These are phyloP conservation scores for Xanthorhoe spadicearia DNA, from an alignment of 2,888 invertebrate genomes.

Conservation along the genomic window DNA sequence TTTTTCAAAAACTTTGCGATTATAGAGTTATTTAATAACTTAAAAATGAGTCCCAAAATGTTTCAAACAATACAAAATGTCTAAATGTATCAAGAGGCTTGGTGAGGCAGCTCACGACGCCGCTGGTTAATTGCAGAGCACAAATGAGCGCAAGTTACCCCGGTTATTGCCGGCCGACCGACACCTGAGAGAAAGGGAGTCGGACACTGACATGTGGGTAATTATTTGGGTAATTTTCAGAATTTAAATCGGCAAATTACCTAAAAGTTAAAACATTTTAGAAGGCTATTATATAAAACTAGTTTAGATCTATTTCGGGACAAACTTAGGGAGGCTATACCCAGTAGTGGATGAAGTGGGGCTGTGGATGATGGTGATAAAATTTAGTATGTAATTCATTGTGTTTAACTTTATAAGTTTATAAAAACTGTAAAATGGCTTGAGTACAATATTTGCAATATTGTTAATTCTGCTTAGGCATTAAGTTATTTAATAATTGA, in stretches of 20 bases:
- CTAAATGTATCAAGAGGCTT: constrained; percentile 36
- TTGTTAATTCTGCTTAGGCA: neutral
- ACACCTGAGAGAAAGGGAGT: constrained; percentile 60
- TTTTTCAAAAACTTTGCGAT: no score
- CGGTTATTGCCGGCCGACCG: constrained; percentile 63
- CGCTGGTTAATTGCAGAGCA: constrained; percentile 77
- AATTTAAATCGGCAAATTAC: neutral
- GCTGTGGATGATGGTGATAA: no score
- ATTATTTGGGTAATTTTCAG: neutral
- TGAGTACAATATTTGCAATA: no score
- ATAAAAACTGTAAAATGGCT: no score
- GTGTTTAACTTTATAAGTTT: no score
- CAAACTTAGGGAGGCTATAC: no score
- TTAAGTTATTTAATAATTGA: neutral
- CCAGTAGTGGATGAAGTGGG: no score
- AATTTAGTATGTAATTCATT: no score
- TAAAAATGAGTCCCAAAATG: neutral
- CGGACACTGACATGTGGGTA: constrained; percentile 43
- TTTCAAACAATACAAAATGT: constrained; percentile 7
- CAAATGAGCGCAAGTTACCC: constrained; percentile 72
- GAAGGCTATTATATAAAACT: no score
- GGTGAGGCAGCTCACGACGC: constrained; percentile 66
- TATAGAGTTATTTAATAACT: no score
- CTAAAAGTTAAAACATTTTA: neutral
- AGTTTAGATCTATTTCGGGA: no score